Evolutionary conservation across 2,888 invertebrate species (phyloP), one percentile per base, ranked within the genome.

Genomic region (Lasioglossum zephyrum): DNA sequence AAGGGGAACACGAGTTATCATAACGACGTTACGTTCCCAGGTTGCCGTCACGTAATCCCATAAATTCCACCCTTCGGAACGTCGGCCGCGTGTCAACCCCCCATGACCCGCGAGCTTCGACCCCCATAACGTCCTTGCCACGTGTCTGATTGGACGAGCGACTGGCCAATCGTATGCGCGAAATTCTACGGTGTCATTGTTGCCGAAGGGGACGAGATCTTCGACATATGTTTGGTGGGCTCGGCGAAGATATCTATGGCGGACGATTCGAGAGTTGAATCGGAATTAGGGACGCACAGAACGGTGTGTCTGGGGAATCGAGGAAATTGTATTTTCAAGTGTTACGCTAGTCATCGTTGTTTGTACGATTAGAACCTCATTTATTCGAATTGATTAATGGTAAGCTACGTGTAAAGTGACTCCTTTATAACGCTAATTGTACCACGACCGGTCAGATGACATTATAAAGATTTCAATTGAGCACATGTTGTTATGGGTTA

Each of bases 11-110:
- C 57, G 75, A 85, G 83, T 87, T 87, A 87, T 85, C 73, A 70
- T 89, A 89, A 91, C 88, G 87, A 90, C 80, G 89, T 93, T 92
- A 92, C 87, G 89, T 85, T 82, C 87, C 90, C 91, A 31, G 60
- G 89, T 91, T 89, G 82, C 63, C 87, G 82, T 53, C 53, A 57
- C 41, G 39, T 87, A 85, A 91, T 85, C 88, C 84, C 49, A 88
- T 88, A 79, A 79, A 87, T 84, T 88, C 77, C 85, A 87, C 87
- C 89, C 91, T 84, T 41, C 80, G 72, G 83, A 82, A 81, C 72
- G 76, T 76, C n/a, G 70, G 66, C 36, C 66, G 66, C 66, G 36
- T 8, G 36, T 66, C 66, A 66, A 66, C 66, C 66, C 66, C 66
- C 66, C 66, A 36, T 66, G 66, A 66, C 36, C 36, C 66, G 66